Evolutionary conservation across 2,888 invertebrate genomes (phyloP).

Genomic region (Hesperia comma): DNA sequence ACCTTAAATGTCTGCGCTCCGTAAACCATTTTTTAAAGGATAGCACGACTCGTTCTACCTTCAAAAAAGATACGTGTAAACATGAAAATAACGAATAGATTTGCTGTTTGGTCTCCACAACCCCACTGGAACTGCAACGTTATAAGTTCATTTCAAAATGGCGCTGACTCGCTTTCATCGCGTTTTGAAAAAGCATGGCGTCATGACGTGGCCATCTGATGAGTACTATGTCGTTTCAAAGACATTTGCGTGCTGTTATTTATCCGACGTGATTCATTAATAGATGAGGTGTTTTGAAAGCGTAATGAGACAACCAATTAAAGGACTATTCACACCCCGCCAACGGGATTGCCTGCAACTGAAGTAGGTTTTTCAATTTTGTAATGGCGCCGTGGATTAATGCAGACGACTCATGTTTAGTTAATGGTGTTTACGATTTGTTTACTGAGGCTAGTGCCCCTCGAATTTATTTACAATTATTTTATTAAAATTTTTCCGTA

Average conservation of each 20-base stretch:
- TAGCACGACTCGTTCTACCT: constrained; percentile 5
- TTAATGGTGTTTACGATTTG: constrained; percentile 21
- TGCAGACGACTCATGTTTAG: constrained; percentile 28
- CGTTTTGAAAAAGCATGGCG: constrained; percentile 2
- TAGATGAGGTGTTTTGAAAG: constrained; percentile 36
- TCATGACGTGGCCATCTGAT: constrained; percentile 9
- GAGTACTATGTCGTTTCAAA: constrained; percentile 23
- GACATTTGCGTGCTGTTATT: constrained; percentile 22
- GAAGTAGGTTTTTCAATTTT: constrained; percentile 24
- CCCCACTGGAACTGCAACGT: constrained; percentile 7
- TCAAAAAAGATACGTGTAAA: constrained; percentile 23
- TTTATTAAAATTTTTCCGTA: no score
- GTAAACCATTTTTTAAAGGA: constrained; percentile 13
- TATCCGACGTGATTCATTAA: constrained; percentile 30
- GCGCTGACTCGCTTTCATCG: constrained; percentile 9
- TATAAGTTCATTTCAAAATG: constrained; percentile 20
- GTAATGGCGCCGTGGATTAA: constrained; percentile 25
- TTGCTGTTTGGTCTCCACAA: constrained; percentile 13
- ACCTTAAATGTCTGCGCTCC: constrained; percentile 16
- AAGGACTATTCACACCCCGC: constrained; percentile 30
- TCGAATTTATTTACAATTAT: neutral
- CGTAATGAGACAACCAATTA: constrained; percentile 37
- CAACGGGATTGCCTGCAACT: constrained; percentile 26
- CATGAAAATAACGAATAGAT: constrained; percentile 22
- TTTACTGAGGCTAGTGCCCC: constrained; percentile 2